These are phyloP conservation scores for Euura saliciscinereae DNA, from an alignment of 1,140 invertebrate species.

Conservation along the genomic window DNA sequence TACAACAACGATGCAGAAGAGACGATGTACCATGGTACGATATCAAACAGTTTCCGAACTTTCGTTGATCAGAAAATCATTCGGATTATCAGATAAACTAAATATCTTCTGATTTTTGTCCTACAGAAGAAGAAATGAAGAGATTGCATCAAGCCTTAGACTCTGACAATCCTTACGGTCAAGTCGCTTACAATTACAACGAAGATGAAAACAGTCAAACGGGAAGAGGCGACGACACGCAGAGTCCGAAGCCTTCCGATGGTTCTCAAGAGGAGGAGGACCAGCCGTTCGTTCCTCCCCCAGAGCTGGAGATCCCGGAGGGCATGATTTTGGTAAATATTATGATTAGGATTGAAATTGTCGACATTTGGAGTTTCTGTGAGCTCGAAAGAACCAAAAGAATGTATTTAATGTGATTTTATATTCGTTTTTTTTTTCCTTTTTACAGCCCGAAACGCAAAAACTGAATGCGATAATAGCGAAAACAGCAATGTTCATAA, in stretches of 20 bases:
- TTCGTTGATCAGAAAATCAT: constrained; percentile 13
- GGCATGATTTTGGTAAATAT: constrained; percentile 75
- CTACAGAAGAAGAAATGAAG: constrained; percentile 89
- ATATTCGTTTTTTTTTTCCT: constrained; percentile 22
- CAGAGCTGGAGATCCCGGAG: constrained; percentile 74
- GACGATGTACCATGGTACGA: constrained; percentile 79
- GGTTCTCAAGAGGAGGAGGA: constrained; percentile 67
- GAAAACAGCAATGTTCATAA: constrained; percentile 95
- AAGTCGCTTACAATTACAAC: constrained; percentile 85
- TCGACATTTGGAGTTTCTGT: constrained; percentile 5
- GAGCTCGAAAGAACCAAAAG: too few relatives aligned
- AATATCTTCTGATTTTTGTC: constrained; percentile 12
- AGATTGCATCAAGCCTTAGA: constrained; percentile 77
- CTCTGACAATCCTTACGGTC: constrained; percentile 72
- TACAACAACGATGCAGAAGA: constrained; percentile 87
- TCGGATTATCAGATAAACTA: constrained; percentile 12
- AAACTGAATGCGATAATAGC: constrained; percentile 95
- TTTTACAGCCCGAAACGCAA: constrained; percentile 84
- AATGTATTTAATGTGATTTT: background rate
- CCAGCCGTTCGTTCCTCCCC: constrained; percentile 72
- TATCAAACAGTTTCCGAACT: constrained; percentile 16
- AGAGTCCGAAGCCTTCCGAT: constrained; percentile 48
- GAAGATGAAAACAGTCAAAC: constrained; percentile 54
- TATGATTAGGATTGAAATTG: background rate
- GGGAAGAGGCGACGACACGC: constrained; percentile 43